These are phyloP conservation scores for Poeciliopsis retropinna DNA, from an alignment of 2,113 vertebrate genomes.

Conservation along the genomic window DNA sequence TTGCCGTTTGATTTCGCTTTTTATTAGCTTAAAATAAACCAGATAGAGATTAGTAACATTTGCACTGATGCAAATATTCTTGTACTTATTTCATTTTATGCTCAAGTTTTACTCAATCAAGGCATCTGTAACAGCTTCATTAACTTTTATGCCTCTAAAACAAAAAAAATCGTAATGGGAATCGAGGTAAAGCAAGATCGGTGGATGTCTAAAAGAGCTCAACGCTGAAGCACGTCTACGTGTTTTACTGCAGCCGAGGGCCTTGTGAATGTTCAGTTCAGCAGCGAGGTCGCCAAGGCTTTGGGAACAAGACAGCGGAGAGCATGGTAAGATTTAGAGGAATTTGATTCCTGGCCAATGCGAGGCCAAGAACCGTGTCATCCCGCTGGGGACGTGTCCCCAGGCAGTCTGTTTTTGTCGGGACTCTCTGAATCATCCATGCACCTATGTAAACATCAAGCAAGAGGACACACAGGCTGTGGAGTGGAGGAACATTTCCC, in stretches of 20 bases:
- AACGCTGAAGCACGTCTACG: constrained; percentile 23
- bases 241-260: constrained; percentile 47
- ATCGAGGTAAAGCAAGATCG: not conserved
- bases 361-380: constrained; percentile 66
- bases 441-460: constrained; percentile 85
- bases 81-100: too few species aligned
- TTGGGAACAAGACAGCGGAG: constrained; percentile 79
- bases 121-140: too few species aligned
- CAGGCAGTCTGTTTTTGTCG: constrained; percentile 85
- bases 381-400: constrained; percentile 78
- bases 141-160: not conserved
- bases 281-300: constrained; percentile 67
- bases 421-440: constrained; percentile 77
- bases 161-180: not conserved
- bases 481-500: constrained; percentile 52
- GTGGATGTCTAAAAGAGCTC: not conserved
- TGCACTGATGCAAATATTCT: too few species aligned
- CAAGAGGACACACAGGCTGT: constrained; percentile 52
- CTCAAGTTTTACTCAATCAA: too few species aligned
- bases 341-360: constrained; percentile 82
- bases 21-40: too few species aligned
- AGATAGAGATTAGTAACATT: too few species aligned
- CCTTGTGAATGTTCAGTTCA: constrained; percentile 58
- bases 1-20: too few species aligned
- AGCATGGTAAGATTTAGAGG: constrained; percentile 77